Conservation (phyloP, 1,140 invertebrate genomes). For the Trialeurodes vaporariorum region DNA sequence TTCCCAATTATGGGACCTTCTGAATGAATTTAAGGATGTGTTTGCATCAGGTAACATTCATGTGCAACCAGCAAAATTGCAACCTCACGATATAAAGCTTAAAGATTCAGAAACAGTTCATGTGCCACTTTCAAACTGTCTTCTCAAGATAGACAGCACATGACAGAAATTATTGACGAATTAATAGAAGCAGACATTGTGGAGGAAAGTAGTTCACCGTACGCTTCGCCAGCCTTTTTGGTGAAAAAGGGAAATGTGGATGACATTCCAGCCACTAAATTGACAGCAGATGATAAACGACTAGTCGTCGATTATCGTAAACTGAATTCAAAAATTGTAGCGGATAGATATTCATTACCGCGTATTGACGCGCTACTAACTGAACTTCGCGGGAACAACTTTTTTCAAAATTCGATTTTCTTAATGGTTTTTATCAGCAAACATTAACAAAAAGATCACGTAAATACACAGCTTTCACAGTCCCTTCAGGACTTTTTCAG, state of each 20-base stretch:
- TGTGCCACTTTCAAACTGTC: not conserved
- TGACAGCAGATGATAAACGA: not conserved
- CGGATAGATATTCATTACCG: not conserved
- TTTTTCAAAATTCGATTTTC: not conserved
- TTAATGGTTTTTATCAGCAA: not conserved
- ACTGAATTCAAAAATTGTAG: not conserved
- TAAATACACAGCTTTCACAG: not conserved
- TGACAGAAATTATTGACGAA: not conserved
- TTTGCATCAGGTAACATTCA: not conserved
- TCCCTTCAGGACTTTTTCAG: not conserved
- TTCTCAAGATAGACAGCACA: not conserved
- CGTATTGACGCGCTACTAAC: not conserved
- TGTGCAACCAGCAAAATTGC: not conserved
- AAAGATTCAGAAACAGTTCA: not conserved
- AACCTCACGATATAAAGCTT: not conserved
- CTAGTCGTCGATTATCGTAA: not conserved
- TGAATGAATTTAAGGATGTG: not conserved
- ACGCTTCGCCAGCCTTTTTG: not conserved
- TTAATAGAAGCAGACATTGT: not conserved
- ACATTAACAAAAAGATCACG: not conserved
- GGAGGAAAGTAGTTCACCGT: not conserved
- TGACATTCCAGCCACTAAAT: not conserved
- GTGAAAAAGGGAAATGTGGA: not conserved
- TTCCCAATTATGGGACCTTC: no score
- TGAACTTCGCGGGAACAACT: not conserved